Evolutionary conservation across 2,797 vertebrate species (phyloP), one percentile per base, ranked within the genome.

Genomic region (Ceryle rudis): DNA sequence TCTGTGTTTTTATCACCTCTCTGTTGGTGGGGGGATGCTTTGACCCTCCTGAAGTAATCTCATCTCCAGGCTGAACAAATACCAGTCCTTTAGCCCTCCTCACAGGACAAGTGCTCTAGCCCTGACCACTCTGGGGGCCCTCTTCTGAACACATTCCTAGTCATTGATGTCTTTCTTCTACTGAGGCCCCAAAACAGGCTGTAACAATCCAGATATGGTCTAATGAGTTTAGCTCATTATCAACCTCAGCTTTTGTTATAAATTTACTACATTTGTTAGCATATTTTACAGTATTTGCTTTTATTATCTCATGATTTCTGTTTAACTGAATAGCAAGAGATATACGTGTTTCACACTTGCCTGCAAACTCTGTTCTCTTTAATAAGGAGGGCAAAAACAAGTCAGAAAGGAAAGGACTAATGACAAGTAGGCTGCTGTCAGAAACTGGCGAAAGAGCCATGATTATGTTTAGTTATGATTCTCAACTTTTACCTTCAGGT

Each of bases 401-500:
- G 2, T 1, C 65, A 58, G 62, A 54, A 29, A 21, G 10, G 11
- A 44, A 79, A 86, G 61, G 37, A 26, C 14, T 65, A 28, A 11
- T n/a, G 44, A 77, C 2, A 4, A 91, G 49, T 19, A 87, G 8
- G 37, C 10, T 96, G 67, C 41, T 67, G 72, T 42, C 80, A 61
- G 41, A 87, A 82, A 89, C 8, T 41, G 33, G 8, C 37, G 89
- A 80, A 64, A 65, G 10, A 69, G 22, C 13, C 2, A 3, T 19
- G 16, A 20, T 88, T 86, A 39, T 55, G 42, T 77, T 92, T 60
- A 86, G 66, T 58, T 51, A 54, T 7, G n/a, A 83, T 67, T 74
- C 72, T 85, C 44, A 87, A 37, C n/a, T 87, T 91, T 81, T 79
- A 41, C 89, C 92, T 93, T 78, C 41, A 87, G 71, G 86, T 95